phyloP scores from a whole-genome alignment of 1,140 invertebrate genomes.

The Apis mellifera region Amel_HAv3.1 CM009942.2:7973501-7974000 shows the following conservation, averaged over 20 bases:
- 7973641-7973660: not conserved
- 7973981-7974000: conserved; percentile 87
- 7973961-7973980: conserved; percentile 79
- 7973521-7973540: not conserved
- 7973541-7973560: not conserved
- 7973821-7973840: not conserved
- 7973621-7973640: not conserved
- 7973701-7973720: not conserved
- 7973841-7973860: conserved; percentile 1
- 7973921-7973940: conserved; percentile 63
- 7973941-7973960: conserved; percentile 68
- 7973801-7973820: not conserved
- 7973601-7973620: not conserved
- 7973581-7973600: no score
- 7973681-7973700: not conserved
- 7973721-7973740: not conserved
- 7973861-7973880: not conserved
- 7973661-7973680: not conserved
- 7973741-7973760: not conserved
- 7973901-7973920: conserved; percentile 70
- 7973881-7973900: conserved; percentile 60
- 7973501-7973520: not conserved
- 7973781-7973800: not conserved
- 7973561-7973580: not conserved
- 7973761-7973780: not conserved